Percentiles rank a stretch among this genome's conserved stretches.
phyloP scores from a whole-genome alignment of 2,113 vertebrate species.

The Marcusenius ussheri region DNA sequence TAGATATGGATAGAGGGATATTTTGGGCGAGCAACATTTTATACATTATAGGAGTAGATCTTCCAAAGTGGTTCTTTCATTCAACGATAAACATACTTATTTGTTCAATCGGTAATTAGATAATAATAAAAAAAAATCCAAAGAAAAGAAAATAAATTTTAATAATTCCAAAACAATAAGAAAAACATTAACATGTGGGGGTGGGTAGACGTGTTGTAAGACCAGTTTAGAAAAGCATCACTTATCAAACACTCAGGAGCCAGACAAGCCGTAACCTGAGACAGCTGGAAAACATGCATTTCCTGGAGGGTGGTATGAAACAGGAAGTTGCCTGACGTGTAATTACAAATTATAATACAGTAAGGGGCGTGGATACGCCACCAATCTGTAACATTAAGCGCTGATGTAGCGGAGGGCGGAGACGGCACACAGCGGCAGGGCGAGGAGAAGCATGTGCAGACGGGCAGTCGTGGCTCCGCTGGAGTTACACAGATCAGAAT shows the following conservation, averaged over 20 bases:
- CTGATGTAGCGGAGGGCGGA: background rate
- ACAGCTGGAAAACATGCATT: background rate
- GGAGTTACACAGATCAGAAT: slow-evolving; percentile 46
- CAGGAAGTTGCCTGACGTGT: background rate
- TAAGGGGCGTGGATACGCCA: background rate
- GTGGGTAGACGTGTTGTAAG: background rate
- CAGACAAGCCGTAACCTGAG: background rate
- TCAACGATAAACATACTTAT: background rate
- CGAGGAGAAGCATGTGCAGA: slow-evolving; percentile 24
- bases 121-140: background rate
- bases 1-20: too few species aligned
- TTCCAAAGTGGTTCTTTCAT: background rate
- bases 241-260: background rate
- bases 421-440: slow-evolving; percentile 18
- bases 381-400: background rate
- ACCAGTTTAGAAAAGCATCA: background rate
- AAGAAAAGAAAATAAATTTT: background rate
- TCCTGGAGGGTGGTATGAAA: background rate
- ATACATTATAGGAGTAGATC: background rate
- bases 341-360: background rate
- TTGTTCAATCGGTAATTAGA: background rate
- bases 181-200: background rate
- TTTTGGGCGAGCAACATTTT: background rate
- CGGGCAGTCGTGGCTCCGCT: slow-evolving; percentile 33
- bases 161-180: background rate